These are phyloP conservation scores for Lithophane socia DNA, from an alignment of 2,888 invertebrate species.

Conservation along the genomic window DNA sequence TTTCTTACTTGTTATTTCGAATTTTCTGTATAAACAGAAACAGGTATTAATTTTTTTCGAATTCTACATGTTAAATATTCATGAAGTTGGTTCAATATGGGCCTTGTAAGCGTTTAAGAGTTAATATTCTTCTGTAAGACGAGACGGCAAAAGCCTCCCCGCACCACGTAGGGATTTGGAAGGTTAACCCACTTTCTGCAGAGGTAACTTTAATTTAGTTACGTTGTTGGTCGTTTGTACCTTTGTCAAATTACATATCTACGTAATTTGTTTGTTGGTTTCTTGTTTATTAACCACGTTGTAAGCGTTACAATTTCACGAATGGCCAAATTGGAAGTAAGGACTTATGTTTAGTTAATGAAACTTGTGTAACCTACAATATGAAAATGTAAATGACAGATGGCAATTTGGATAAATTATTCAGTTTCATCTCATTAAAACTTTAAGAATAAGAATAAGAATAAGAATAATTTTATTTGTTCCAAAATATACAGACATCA, in stretches of 20 bases:
- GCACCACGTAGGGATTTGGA: conserved; percentile 65
- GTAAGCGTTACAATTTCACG: conserved; percentile 46
- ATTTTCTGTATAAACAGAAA: conserved; percentile 38
- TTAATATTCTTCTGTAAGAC: conserved; percentile 68
- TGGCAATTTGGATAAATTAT: conserved; percentile 15
- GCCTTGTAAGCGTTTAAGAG: conserved; percentile 63
- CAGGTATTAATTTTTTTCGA: conserved; percentile 41
- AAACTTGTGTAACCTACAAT: conserved; percentile 23
- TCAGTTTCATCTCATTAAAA: conserved; percentile 4
- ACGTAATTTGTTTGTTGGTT: conserved; percentile 63
- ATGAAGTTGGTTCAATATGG: conserved; percentile 58
- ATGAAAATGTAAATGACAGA: background rate
- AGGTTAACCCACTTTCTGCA: conserved; percentile 69
- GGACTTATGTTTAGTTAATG: conserved; percentile 32
- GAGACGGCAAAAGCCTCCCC: conserved; percentile 63
- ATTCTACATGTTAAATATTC: conserved; percentile 63
- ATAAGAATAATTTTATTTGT: too few species aligned
- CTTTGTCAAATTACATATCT: conserved; percentile 71
- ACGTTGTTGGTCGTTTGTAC: conserved; percentile 67
- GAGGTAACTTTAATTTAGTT: conserved; percentile 72
- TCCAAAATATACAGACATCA: too few species aligned
- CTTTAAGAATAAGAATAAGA: too few species aligned
- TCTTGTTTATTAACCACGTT: conserved; percentile 63
- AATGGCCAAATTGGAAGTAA: conserved; percentile 41
- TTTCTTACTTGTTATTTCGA: conserved; percentile 3